phyloP scores from a whole-genome alignment of 2,113 vertebrate genomes.

The Bujurquina vittata region DNA sequence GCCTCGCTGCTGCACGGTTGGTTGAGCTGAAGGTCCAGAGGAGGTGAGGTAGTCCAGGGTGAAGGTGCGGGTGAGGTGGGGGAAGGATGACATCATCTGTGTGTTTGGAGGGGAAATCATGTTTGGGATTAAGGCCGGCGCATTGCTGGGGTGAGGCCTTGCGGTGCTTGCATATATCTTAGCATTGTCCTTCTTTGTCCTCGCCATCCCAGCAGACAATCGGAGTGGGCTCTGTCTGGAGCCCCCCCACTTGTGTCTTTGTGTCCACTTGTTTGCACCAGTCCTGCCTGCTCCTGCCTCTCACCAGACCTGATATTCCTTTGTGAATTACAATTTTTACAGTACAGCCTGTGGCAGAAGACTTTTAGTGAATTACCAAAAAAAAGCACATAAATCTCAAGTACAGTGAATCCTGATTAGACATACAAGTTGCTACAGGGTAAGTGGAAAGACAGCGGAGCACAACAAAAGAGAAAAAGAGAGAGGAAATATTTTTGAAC shows the following conservation, averaged over 20 bases:
- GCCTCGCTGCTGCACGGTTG: slow-evolving; percentile 44
- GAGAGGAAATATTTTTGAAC: too few species aligned
- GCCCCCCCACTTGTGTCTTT: slow-evolving; percentile 40
- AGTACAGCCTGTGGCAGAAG: slow-evolving; percentile 15
- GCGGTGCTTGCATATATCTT: slow-evolving; percentile 53
- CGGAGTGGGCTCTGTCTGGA: slow-evolving; percentile 58
- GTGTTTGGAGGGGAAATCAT: slow-evolving; percentile 55
- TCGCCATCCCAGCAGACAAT: slow-evolving; percentile 65
- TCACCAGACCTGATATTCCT: slow-evolving; percentile 28
- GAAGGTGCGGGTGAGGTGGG: not conserved
- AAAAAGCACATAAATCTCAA: not conserved
- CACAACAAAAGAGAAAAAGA: too few species aligned
- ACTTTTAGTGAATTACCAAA: slow-evolving; percentile 12
- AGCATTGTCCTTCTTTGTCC: slow-evolving; percentile 63
- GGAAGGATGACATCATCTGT: slow-evolving; percentile 73
- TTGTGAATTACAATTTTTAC: slow-evolving; percentile 23
- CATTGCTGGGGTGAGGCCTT: slow-evolving; percentile 61
- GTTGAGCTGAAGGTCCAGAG: slow-evolving; percentile 46
- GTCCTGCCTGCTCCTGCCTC: slow-evolving; percentile 39
- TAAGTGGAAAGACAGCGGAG: not conserved
- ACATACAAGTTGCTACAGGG: not conserved
- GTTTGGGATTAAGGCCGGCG: slow-evolving; percentile 65
- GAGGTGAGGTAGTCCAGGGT: slow-evolving; percentile 24
- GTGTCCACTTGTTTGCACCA: slow-evolving; percentile 61
- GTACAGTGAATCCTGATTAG: not conserved